Evolutionary conservation across 2,797 vertebrate species (phyloP), one percentile per base, ranked within the genome.

Genomic region (Hydrolagus colliei): DNA sequence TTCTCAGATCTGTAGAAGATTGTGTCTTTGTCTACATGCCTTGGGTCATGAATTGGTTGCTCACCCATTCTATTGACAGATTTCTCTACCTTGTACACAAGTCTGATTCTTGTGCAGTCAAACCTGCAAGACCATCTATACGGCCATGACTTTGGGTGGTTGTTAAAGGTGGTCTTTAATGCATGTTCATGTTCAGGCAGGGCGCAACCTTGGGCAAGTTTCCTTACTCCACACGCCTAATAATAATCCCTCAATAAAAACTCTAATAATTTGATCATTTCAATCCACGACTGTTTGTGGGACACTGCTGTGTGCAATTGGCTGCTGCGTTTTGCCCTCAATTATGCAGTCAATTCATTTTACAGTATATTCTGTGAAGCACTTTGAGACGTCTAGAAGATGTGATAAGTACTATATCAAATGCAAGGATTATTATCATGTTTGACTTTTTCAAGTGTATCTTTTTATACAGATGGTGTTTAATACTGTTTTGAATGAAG

Each of bases 81-180:
- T 79, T 12, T 63, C 67, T 41, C 32, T 84, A 63, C 10, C 65
- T 71, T 84, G 14, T 84, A 27, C 67, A 71, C 79, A 84, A 84
- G 9, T 18, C 27, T 84, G 35, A 35, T 84, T 80, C 65, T 68
- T 67, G 32, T 84, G 22, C 79, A 71, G 16, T 67, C 63, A 71
- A 71, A 84, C 32, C 65, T 84, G 27, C 35, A 67, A 41, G 32
- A 41, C 9, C 9, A 68, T 12, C 65, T 27, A 27, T 41, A 18
- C 7, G 32, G 16, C 65, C 68, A 9, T 84, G 65, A 84, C 9
- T 20, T 20, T 18, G 20, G 65, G 32, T 20, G 65, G 32, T 52
- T 27, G 67, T 84, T 84, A 68, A 41, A 71, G 71, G 52, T 32
- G 71, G 79, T 20, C 79, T 84, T 41, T 65, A 84, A 32, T 68